Conservation (phyloP, 2,888 invertebrate genomes). For the Cerastis rubricosa region DNA sequence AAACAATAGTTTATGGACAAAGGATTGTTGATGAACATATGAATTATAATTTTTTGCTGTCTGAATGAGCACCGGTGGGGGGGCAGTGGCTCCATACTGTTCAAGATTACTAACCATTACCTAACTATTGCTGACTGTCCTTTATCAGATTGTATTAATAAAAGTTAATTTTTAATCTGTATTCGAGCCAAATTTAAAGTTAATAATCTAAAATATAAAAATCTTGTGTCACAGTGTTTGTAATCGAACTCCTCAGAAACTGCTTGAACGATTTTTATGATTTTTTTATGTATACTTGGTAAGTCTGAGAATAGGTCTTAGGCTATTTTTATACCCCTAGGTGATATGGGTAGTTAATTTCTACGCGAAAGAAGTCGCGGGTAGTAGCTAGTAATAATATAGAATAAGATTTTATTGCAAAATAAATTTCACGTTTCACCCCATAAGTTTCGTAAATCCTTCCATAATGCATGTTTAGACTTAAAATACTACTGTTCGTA, state of each 20-base stretch:
- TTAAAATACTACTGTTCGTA: neutral
- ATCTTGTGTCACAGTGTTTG: too few species aligned
- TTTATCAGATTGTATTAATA: neutral
- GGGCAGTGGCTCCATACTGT: neutral
- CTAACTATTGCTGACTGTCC: neutral
- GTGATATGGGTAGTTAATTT: too few species aligned
- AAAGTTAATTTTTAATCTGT: neutral
- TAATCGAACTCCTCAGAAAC: too few species aligned
- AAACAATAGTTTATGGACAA: neutral
- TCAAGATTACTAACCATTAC: neutral
- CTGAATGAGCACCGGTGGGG: neutral
- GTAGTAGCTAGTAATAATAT: too few species aligned
- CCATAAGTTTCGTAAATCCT: neutral
- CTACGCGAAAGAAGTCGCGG: too few species aligned
- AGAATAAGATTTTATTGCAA: too few species aligned
- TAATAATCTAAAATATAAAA: neutral
- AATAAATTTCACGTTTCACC: too few species aligned
- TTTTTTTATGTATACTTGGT: too few species aligned
- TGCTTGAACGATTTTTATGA: too few species aligned
- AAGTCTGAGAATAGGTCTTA: too few species aligned
- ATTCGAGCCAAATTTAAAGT: neutral
- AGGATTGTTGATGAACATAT: neutral
- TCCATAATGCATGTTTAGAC: neutral
- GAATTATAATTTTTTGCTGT: neutral
- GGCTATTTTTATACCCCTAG: too few species aligned